Percentiles rank a stretch among this genome's conserved stretches.
These are phyloP conservation scores for Drosophila pseudotalamancana DNA, from an alignment of 2,888 invertebrate genomes.

Conservation along the genomic window DNA sequence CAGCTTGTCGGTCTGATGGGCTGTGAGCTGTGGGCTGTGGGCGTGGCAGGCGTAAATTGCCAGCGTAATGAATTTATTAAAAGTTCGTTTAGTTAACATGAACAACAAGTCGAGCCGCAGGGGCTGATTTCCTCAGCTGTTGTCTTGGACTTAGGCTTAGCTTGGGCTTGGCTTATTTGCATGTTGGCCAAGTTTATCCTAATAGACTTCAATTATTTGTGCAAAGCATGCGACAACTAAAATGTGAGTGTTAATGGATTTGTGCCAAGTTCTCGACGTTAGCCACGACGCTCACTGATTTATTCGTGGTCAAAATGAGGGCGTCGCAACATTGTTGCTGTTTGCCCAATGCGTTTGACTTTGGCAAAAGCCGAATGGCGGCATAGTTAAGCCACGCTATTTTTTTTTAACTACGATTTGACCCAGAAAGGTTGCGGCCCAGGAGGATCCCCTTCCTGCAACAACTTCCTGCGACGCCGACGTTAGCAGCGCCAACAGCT, in stretches of 20 bases:
- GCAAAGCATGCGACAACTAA: conserved; percentile 62
- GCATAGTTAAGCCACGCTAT: conserved; percentile 52
- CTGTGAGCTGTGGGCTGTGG: conserved; percentile 10
- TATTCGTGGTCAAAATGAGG: conserved; percentile 61
- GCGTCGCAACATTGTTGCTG: conserved; percentile 35
- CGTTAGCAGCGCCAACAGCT: conserved; percentile 24
- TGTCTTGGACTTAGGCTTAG: conserved; percentile 27
- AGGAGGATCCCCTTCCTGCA: conserved; percentile 45
- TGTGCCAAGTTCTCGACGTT: conserved; percentile 74
- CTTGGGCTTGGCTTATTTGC: conserved; percentile 49
- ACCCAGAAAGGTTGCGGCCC: conserved; percentile 70
- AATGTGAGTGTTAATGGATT: conserved; percentile 73
- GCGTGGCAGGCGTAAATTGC: conserved; percentile 55
- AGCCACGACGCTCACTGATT: conserved; percentile 55
- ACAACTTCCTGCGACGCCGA: conserved; percentile 64
- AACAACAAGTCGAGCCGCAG: conserved; percentile 9
- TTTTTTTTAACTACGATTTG: conserved; percentile 53
- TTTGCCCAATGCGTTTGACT: conserved; percentile 60
- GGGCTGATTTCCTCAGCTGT: conserved; percentile 12
- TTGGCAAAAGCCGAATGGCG: conserved; percentile 54
- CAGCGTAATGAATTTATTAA: conserved; percentile 76
- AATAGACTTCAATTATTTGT: conserved; percentile 63
- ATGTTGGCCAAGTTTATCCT: conserved; percentile 74
- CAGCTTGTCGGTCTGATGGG: conserved; percentile 10
- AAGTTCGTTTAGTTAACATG: conserved; percentile 59